Evolutionary conservation across 1,140 invertebrate genomes (phyloP).

Genomic region (Ruditapes philippinarum): DNA sequence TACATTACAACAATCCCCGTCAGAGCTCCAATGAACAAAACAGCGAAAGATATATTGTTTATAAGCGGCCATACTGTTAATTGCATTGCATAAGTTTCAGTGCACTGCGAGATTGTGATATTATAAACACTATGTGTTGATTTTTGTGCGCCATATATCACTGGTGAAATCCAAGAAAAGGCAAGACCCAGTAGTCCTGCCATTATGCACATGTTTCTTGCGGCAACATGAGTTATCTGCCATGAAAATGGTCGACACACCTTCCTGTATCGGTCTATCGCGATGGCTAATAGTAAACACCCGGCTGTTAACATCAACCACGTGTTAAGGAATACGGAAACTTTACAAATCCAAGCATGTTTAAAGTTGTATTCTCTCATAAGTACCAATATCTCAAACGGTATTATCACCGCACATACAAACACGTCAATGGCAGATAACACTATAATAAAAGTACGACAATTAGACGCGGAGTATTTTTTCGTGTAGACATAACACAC

Average conservation of each 20-base stretch:
- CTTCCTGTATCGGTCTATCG: slow-evolving; percentile 55
- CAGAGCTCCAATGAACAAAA: slow-evolving; percentile 33
- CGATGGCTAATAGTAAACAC: slow-evolving; percentile 39
- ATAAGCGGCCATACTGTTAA: slow-evolving; percentile 39
- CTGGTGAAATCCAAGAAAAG: slow-evolving; percentile 37
- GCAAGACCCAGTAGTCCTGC: neutral
- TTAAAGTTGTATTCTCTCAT: slow-evolving; percentile 28
- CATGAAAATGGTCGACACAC: slow-evolving; percentile 49
- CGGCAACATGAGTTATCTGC: slow-evolving; percentile 35
- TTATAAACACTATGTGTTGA: neutral
- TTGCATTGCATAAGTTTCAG: slow-evolving; percentile 1
- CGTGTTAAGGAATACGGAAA: slow-evolving; percentile 38
- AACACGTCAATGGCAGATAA: slow-evolving; percentile 40
- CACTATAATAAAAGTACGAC: slow-evolving; percentile 8
- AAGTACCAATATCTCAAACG: slow-evolving; percentile 20
- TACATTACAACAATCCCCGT: slow-evolving; percentile 25
- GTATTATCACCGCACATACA: neutral
- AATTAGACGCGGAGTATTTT: slow-evolving; percentile 36
- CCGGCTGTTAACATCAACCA: slow-evolving; percentile 29
- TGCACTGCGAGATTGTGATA: slow-evolving; percentile 26
- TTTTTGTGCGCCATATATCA: slow-evolving; percentile 32
- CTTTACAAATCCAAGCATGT: neutral
- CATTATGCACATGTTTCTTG: slow-evolving; percentile 1
- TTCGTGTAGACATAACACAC: slow-evolving; percentile 66
- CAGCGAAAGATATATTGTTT: slow-evolving; percentile 20